phyloP scores from a whole-genome alignment of 2,113 vertebrate species.

The Bostrychus sinensis region DNA sequence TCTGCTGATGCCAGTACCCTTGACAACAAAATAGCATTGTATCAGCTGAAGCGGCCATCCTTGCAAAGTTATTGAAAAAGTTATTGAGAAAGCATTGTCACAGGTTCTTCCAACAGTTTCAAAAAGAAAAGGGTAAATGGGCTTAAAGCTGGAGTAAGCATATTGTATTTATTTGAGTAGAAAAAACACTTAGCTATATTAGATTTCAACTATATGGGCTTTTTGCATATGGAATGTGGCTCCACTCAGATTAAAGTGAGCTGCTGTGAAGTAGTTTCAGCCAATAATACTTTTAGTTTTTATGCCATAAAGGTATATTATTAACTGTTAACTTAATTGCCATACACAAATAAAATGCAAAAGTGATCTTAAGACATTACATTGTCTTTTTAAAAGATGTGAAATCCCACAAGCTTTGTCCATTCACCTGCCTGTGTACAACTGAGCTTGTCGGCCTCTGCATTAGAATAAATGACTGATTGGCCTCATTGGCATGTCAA shows the following conservation, averaged over 20 bases:
- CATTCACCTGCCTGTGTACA: no score
- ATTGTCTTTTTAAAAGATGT: no score
- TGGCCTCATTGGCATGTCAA: no score
- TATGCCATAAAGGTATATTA: no score
- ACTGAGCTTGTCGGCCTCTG: no score
- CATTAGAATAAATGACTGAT: no score
- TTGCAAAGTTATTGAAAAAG: slow-evolving; percentile 76
- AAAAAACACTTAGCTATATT: not conserved
- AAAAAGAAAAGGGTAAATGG: slow-evolving; percentile 7
- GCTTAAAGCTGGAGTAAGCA: slow-evolving; percentile 1
- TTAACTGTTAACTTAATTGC: no score
- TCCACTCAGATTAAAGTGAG: not conserved
- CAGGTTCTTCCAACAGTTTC: slow-evolving; percentile 62
- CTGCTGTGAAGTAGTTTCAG: no score
- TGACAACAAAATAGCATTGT: slow-evolving; percentile 91
- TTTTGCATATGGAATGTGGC: slow-evolving; percentile 1
- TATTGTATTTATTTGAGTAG: not conserved
- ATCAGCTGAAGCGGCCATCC: slow-evolving; percentile 85
- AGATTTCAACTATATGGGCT: not conserved
- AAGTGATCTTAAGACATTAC: no score
- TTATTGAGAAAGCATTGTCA: slow-evolving; percentile 29
- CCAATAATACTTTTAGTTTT: no score
- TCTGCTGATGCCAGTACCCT: slow-evolving; percentile 95
- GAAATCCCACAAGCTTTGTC: no score
- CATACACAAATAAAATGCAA: no score